Base-by-base conservation (phyloP, 2,797 vertebrate genomes). In the Streptopelia turtur region DNA sequence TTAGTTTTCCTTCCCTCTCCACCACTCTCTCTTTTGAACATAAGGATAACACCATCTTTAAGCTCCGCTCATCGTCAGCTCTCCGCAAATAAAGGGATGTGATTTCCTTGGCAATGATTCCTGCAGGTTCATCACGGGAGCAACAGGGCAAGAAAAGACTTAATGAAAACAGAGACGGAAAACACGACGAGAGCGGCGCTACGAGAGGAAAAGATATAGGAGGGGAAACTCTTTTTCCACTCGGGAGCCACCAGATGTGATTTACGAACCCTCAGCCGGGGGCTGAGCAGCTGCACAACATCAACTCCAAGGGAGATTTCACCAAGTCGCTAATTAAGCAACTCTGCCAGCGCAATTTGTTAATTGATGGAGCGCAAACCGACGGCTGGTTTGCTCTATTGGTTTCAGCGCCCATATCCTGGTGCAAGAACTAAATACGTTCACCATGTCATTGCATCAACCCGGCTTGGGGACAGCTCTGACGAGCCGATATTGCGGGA, bases 121-220 rank as follows among this genome's bases (percentile, higher is more conserved):
- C 70, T 45, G 50, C n/a, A 69, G 23, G 59, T 22, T 66, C 37
- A 28, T 1, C 2, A 52, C 22, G 30, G 55, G 33, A 88, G 33
- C 52, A 55, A 28, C 2, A 4, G 2, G 47, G 50, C n/a, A 68
- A 63, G 41, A 16, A 55, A 57, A 33, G 8, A 21, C 45, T 79
- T 59, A 31, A 83, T 27, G 35, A 35, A 66, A 83, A 35, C 2
- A 1, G 0, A 43, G 43, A 37, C 4, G 8, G 25, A 43, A 74
- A 60, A 59, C 10, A 8, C 14, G 7, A 33, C 0, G 0, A 49
- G 10, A 56, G 27, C 0, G 0, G 8, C 30, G 18, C 24, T 31
- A 33, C 0, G 0, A 49, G 10, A 56, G 27, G 35, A 37, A 83
- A 61, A 55, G 21, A 52, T 68, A 83, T 3, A 0, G 0, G 60